Percentiles rank a stretch among this genome's conserved stretches.
These are phyloP conservation scores for Neoseiulus cucumeris DNA, from an alignment of 1,140 invertebrate genomes.

Conservation along the genomic window DNA sequence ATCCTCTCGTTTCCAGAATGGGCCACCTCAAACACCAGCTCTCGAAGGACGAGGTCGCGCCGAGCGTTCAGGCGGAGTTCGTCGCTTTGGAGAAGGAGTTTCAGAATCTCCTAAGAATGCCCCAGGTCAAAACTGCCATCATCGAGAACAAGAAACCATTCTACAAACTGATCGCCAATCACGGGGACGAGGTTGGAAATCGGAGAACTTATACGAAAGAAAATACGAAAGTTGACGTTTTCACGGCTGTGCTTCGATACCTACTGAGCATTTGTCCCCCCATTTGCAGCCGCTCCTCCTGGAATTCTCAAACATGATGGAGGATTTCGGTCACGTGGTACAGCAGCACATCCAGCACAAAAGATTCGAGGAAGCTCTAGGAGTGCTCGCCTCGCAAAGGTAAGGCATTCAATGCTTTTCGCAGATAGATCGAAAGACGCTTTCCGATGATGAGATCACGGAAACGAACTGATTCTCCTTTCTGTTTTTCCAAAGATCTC, in stretches of 20 bases:
- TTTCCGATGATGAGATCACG: no score
- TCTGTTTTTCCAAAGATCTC: slow-evolving; percentile 33
- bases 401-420: no score
- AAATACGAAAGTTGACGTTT: no score
- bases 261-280: neutral
- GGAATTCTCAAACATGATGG: slow-evolving; percentile 14
- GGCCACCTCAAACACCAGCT: neutral
- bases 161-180: slow-evolving; percentile 71
- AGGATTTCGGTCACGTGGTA: slow-evolving; percentile 72
- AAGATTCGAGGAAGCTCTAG: slow-evolving; percentile 39
- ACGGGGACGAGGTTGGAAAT: slow-evolving; percentile 59
- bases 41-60: neutral
- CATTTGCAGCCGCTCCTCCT: neutral
- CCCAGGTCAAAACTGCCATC: slow-evolving; percentile 25
- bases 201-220: no score
- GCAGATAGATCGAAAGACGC: no score
- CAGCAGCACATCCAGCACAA: slow-evolving; percentile 60
- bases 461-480: no score
- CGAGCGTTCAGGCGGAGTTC: slow-evolving; percentile 51
- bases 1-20: neutral
- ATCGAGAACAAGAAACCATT: slow-evolving; percentile 54
- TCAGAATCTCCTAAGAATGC: slow-evolving; percentile 20
- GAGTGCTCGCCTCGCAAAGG: slow-evolving; percentile 33
- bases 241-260: neutral
- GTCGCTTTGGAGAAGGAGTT: slow-evolving; percentile 24